These are phyloP conservation scores for Boleophthalmus pectinirostris DNA, from an alignment of 2,113 vertebrate species.

Conservation along the genomic window DNA sequence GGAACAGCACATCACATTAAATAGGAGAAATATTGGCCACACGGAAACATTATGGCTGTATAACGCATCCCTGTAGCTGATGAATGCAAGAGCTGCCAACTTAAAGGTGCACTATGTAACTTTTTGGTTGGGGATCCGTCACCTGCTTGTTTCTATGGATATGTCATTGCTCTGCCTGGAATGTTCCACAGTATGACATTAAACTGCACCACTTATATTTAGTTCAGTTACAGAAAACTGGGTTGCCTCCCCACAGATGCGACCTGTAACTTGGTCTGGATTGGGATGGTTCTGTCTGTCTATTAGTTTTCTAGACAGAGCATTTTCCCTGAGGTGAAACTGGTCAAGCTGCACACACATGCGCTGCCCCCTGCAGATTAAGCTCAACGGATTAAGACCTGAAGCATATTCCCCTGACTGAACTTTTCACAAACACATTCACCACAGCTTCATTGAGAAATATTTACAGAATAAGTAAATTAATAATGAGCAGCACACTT, in stretches of 20 bases:
- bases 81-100: too few species aligned
- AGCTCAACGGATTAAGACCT: constrained; percentile 59
- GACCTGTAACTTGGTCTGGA: too few species aligned
- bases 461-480: constrained; percentile 23
- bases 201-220: too few species aligned
- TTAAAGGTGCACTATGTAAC: too few species aligned
- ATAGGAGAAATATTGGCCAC: constrained; percentile 24
- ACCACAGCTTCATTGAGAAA: constrained; percentile 29
- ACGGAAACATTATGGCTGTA: constrained; percentile 32
- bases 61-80: too few species aligned
- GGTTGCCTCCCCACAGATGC: too few species aligned
- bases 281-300: too few species aligned
- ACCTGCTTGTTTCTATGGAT: too few species aligned
- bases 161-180: too few species aligned
- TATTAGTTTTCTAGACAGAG: constrained; percentile 3
- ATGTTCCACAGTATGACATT: too few species aligned
- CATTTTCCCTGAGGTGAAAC: constrained; percentile 29
- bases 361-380: constrained; percentile 50
- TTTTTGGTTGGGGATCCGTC: too few species aligned
- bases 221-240: too few species aligned
- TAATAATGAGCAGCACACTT: constrained; percentile 56
- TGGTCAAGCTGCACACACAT: constrained; percentile 27
- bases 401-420: constrained; percentile 35
- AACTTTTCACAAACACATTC: constrained; percentile 24
- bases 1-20: constrained; percentile 38